Base-by-base conservation (phyloP, 2,797 vertebrate species). In the Halcyon chelicuti region DNA sequence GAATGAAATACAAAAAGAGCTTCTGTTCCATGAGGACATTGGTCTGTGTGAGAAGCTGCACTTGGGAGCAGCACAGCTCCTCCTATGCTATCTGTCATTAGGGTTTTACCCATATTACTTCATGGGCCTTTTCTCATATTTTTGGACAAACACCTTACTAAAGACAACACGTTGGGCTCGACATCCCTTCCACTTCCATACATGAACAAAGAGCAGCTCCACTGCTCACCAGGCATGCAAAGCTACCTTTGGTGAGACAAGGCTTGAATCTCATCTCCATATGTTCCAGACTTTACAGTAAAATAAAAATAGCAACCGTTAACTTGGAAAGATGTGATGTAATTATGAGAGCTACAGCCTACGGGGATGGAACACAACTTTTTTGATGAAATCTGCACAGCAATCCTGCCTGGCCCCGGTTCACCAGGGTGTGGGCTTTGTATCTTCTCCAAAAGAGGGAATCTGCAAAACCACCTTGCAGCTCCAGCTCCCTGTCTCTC, bases 281-380 rank as follows among this genome's bases (percentile, higher is more conserved):
- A 33, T 2, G 40, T 86, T 52, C 70, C 76, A 79, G 28, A 81
- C 39, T 78, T 84, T 16, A 73, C 1, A 20, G 35, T 13, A 23
- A 25, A 71, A 86, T 75, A 72, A 81, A 92, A 90, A 16, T 4
- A 96, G 62, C 39, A 96, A 62, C 51, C 55, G 49, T 28, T 86
- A 67, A 63, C 63, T 92, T 68, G 74, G 85, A 88, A 76, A 81
- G 46, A 90, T 19, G 49, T 80, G 44, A 35, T 61, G 57, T 42
- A 80, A 55, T 58, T 57, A 58, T 10, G 40, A 77, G 61, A 83
- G 22, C 25, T 67, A 2, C 0, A 47, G 54, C 51, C 39, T 31
- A 1, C 29, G 15, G 66, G 65, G 47, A n/a, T 47, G 51, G 76
- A 88, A 77, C 60, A 40, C 37, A 57, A 2, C 0, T 13, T 14